A percentile compares a stretch with the other conserved stretches of the same genome.
Conservation (phyloP, 2,888 invertebrate species). For the Chrysotoxum bicinctum region DNA sequence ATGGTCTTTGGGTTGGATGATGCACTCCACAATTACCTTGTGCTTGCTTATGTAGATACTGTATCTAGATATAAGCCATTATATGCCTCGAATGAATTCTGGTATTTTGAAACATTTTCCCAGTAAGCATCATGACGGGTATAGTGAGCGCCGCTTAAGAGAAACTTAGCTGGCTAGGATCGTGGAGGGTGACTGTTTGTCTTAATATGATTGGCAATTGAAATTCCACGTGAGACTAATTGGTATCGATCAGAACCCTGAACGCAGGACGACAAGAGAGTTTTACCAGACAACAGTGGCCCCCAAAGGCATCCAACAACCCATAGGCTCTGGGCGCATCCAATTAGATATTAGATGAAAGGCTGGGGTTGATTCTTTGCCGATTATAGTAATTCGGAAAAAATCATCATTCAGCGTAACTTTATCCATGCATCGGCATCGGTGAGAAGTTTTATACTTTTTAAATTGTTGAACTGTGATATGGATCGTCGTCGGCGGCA, state of each 20-base stretch:
- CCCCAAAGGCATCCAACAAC: conserved; percentile 32
- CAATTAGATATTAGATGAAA: conserved; percentile 65
- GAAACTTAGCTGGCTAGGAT: conserved; percentile 9
- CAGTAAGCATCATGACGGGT: background rate
- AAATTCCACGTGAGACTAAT: conserved; percentile 70
- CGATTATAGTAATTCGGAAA: conserved; percentile 27
- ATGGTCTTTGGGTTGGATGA: conserved; percentile 66
- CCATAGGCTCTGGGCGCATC: conserved; percentile 42
- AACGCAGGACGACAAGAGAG: conserved; percentile 36
- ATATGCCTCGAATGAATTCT: conserved; percentile 38
- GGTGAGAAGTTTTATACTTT: conserved; percentile 64
- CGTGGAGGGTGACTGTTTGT: conserved; percentile 72
- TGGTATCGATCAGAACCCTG: conserved; percentile 66
- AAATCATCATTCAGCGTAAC: conserved; percentile 52
- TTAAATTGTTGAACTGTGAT: conserved; percentile 60
- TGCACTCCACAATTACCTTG: conserved; percentile 62
- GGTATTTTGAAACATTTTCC: conserved; percentile 5
- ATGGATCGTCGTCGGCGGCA: conserved; percentile 9
- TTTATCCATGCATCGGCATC: conserved; percentile 25
- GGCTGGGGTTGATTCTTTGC: conserved; percentile 28
- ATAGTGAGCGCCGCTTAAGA: conserved; percentile 1
- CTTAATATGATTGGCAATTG: conserved; percentile 72
- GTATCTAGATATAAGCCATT: conserved; percentile 27
- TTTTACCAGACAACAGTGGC: background rate
- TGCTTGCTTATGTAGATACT: conserved; percentile 23